phyloP scores from a whole-genome alignment of 2,888 invertebrate genomes.

The Papilio gigon region DNA sequence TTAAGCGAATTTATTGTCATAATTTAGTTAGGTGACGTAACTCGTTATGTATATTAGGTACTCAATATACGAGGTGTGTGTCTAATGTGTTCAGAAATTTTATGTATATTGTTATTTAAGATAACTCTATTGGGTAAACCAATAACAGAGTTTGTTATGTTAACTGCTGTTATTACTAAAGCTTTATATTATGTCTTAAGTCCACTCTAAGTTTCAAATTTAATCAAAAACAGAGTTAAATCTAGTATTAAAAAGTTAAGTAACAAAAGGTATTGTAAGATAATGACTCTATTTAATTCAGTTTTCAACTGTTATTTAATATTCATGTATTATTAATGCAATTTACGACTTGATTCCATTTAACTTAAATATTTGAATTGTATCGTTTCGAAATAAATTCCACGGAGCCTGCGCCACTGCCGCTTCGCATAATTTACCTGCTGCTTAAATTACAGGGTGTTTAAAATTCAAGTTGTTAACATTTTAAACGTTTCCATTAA shows the following conservation, averaged over 20 bases:
- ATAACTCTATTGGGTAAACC: no score
- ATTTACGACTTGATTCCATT: constrained; percentile 37
- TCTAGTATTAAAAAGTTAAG: neutral
- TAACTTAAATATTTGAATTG: constrained; percentile 38
- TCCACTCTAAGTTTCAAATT: neutral
- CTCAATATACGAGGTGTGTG: neutral
- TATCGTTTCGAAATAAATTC: constrained; percentile 40
- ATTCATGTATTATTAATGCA: constrained; percentile 42
- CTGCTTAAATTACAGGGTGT: constrained; percentile 36
- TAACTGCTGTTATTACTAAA: no score
- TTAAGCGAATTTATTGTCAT: neutral
- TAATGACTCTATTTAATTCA: constrained; percentile 17
- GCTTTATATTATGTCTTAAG: no score
- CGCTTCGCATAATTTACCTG: constrained; percentile 39
- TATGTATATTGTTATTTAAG: no score
- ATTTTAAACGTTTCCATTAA: constrained; percentile 29
- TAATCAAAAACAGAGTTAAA: neutral
- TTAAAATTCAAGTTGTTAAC: constrained; percentile 41
- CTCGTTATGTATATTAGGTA: neutral
- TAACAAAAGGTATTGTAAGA: neutral
- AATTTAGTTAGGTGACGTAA: neutral
- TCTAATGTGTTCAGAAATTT: no score
- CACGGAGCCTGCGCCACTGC: constrained; percentile 33
- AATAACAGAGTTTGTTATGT: no score
- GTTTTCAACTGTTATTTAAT: constrained; percentile 33